Conservation (phyloP, 2,113 vertebrate species). For the Baryphthengus martii region DNA sequence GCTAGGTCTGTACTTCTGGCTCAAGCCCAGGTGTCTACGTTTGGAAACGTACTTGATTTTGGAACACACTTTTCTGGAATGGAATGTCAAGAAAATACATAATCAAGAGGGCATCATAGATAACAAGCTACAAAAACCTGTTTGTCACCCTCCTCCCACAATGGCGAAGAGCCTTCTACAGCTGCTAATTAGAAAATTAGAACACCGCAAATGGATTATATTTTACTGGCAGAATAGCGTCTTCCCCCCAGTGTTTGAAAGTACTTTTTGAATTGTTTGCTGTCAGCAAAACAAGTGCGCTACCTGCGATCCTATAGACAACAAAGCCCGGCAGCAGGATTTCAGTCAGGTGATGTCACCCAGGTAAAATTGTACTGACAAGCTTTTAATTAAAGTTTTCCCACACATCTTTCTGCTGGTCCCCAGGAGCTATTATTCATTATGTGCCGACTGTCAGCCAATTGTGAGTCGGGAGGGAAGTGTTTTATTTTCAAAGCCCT, state of each 20-base stretch:
- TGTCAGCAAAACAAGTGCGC: constrained; percentile 79
- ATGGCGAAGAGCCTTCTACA: constrained; percentile 10
- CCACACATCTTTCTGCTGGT: constrained; percentile 81
- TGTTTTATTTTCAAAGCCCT: constrained; percentile 84
- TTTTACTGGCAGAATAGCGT: constrained; percentile 50
- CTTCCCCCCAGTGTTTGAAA: constrained; percentile 67
- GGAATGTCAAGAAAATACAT: constrained; percentile 48
- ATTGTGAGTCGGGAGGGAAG: constrained; percentile 78
- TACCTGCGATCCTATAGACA: constrained; percentile 76
- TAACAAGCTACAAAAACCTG: constrained; percentile 63
- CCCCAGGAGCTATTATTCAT: constrained; percentile 82
- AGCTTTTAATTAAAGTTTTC: constrained; percentile 97
- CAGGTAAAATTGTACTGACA: constrained; percentile 88
- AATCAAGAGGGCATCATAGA: constrained; percentile 54
- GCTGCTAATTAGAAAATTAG: constrained; percentile 76
- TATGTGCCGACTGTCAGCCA: constrained; percentile 80
- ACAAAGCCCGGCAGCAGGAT: constrained; percentile 78
- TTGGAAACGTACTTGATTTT: constrained; percentile 22
- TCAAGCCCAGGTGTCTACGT: constrained; percentile 6
- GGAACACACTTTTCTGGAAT: constrained; percentile 38
- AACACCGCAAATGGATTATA: constrained; percentile 70
- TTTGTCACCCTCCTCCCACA: constrained; percentile 55
- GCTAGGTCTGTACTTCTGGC: neutral
- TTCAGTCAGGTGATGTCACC: constrained; percentile 84
- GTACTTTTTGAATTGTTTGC: constrained; percentile 78